Percentiles rank a stretch among this genome's conserved stretches.
Conservation (phyloP, 2,113 vertebrate genomes). For the Candoia aspera region DNA sequence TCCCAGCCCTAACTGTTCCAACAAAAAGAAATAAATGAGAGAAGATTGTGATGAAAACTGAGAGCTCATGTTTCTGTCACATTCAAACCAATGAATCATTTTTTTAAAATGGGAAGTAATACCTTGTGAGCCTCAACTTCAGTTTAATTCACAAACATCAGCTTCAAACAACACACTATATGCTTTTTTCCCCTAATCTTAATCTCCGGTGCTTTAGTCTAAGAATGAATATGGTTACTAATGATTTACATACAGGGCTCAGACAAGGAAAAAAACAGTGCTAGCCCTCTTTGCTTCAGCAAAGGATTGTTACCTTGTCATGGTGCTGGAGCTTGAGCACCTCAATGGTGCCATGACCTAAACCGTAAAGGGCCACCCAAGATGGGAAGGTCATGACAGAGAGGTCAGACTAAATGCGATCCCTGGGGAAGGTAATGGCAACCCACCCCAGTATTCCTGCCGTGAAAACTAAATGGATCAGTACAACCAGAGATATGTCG, state of each 20-base stretch:
- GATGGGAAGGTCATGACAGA: too few species aligned
- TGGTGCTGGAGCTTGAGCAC: too few species aligned
- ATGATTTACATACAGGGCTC: constrained; percentile 56
- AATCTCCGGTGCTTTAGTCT: constrained; percentile 62
- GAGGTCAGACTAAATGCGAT: too few species aligned
- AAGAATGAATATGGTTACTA: constrained; percentile 61
- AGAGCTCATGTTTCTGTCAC: neutral
- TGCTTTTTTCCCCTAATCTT: constrained; percentile 55
- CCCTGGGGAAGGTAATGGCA: too few species aligned
- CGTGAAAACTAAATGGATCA: too few species aligned
- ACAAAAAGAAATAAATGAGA: neutral
- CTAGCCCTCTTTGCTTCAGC: constrained; percentile 56
- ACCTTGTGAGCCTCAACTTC: neutral
- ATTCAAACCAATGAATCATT: neutral
- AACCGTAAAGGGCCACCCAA: too few species aligned
- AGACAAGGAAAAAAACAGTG: constrained; percentile 63
- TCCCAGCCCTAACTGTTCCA: neutral
- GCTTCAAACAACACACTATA: constrained; percentile 46
- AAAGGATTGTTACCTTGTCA: too few species aligned
- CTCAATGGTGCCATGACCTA: too few species aligned
- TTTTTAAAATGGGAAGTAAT: neutral
- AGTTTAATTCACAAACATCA: constrained; percentile 48
- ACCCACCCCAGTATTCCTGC: too few species aligned
- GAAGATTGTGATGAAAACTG: neutral
- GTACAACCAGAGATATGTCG: too few species aligned